phyloP scores from a whole-genome alignment of 2,888 invertebrate species.

The Ochlodes sylvanus region DNA sequence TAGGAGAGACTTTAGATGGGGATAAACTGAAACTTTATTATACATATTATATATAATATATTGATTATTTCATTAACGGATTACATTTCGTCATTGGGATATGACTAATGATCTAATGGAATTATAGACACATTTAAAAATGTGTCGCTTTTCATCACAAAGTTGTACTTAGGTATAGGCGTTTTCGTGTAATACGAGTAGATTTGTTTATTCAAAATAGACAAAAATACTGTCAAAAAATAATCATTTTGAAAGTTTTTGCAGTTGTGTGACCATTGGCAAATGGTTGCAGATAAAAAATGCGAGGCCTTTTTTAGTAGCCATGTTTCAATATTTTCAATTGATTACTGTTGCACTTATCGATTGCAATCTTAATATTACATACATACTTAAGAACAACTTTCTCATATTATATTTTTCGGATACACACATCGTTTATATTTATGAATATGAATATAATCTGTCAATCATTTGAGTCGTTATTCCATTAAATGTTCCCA shows the following conservation, averaged over 20 bases:
- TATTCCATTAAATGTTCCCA: slow-evolving; percentile 14
- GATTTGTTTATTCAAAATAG: not conserved
- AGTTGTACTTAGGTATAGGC: not conserved
- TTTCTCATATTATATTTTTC: slow-evolving; percentile 27
- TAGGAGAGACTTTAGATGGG: no score
- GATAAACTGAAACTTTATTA: no score
- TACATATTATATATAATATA: no score
- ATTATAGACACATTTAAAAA: slow-evolving; percentile 16
- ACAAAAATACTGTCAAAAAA: no score
- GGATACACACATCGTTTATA: slow-evolving; percentile 11
- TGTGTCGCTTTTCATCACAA: not conserved
- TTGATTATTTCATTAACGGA: slow-evolving; percentile 51
- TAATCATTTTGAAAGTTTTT: no score
- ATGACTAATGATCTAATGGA: slow-evolving; percentile 26
- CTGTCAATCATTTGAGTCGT: slow-evolving; percentile 42
- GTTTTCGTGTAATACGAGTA: not conserved
- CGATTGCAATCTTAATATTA: slow-evolving; percentile 27
- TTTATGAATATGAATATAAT: slow-evolving; percentile 28
- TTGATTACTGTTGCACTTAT: slow-evolving; percentile 21
- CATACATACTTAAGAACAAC: slow-evolving; percentile 20
- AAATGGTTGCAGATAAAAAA: not conserved
- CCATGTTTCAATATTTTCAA: slow-evolving; percentile 13
- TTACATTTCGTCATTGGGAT: slow-evolving; percentile 44
- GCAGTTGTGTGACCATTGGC: no score
- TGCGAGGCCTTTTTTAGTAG: slow-evolving; percentile 9